These are phyloP conservation scores for Nymphalis polychloros DNA, from an alignment of 2,888 invertebrate species.

Conservation along the genomic window DNA sequence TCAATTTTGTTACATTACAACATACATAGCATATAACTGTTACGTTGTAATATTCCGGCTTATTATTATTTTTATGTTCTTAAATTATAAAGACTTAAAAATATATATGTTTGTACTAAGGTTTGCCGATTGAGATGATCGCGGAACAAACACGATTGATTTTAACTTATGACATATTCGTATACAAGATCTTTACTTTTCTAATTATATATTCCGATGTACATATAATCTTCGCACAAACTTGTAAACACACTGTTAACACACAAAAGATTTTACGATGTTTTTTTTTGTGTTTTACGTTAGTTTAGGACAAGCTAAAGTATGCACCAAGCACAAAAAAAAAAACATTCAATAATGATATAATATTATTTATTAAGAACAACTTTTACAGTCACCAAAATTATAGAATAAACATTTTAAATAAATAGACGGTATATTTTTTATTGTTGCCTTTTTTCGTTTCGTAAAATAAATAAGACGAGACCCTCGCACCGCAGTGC, in stretches of 20 bases:
- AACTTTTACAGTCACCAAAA: too few relatives aligned
- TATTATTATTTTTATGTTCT: not conserved
- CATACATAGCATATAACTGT: conserved; percentile 18
- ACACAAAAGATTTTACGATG: too few relatives aligned
- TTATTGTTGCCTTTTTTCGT: not conserved
- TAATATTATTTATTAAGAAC: too few relatives aligned
- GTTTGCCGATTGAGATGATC: conserved; percentile 10
- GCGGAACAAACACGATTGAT: conserved; percentile 16
- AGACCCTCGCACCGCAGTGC: conserved; percentile 18
- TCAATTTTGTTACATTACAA: conserved; percentile 23
- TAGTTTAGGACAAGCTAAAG: too few relatives aligned
- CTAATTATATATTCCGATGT: conserved; percentile 1
- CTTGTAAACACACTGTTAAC: not conserved
- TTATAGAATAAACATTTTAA: too few relatives aligned
- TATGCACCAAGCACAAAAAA: too few relatives aligned
- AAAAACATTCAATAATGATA: too few relatives aligned
- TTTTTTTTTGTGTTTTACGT: not conserved
- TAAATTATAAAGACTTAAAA: too few relatives aligned
- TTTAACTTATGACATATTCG: conserved; percentile 4
- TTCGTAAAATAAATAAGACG: conserved; percentile 6
- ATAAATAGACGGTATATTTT: too few relatives aligned
- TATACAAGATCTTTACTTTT: conserved; percentile 14
- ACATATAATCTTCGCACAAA: conserved; percentile 11
- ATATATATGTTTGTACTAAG: not conserved
- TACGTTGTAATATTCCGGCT: not conserved